Evolutionary conservation across 1,140 invertebrate species (phyloP), one percentile per base, ranked within the genome.

Genomic region (Stegodyphus dumicola): DNA sequence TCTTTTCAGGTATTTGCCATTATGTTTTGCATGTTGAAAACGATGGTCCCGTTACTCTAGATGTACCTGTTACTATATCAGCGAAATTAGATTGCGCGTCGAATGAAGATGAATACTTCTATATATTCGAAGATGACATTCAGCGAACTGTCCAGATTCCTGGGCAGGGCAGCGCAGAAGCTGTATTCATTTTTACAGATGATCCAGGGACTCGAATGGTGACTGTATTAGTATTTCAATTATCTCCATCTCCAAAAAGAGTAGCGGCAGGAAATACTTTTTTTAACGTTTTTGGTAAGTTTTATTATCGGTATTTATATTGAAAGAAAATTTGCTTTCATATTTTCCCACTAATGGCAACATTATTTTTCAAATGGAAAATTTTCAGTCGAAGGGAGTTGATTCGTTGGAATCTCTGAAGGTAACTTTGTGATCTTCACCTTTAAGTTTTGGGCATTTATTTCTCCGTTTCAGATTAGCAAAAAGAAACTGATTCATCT

Each of bases 1-100:
- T 17, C 65, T 60, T 6, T 48, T 3, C 51, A 77, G 76, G 64
- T 65, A 13, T 7, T 7, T 81, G 79, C 56, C 53, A 13, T 13
- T 81, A 73, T 10, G 56, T 18, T 65, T 52, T 84, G 0, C 33
- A 65, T 33, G 48, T 76, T 4, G 33, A 54, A 3, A 84, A 76
- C 18, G 80, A 84, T 56, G 80, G 80, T 15, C 80, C 80, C 0
- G 73, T 51, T 10, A 84, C 73, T 33, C n/a, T 84, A 3, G 80
- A 84, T 49, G 73, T 84, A 6, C 80, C 80, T 0, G 60, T 84
- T 53, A 84, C 80, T 4, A 10, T 84, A 13, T 15, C 51, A 7
- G 80, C 80, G 33, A 18, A 52, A 5, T 7, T 84, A 54, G 65
- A 66, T 3, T 84, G 80, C 48, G 48, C 70, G 33, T 49, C 53